Percentiles rank a stretch among this genome's conserved stretches.
phyloP scores from a whole-genome alignment of 2,888 invertebrate genomes.

The Oligia strigilis region DNA sequence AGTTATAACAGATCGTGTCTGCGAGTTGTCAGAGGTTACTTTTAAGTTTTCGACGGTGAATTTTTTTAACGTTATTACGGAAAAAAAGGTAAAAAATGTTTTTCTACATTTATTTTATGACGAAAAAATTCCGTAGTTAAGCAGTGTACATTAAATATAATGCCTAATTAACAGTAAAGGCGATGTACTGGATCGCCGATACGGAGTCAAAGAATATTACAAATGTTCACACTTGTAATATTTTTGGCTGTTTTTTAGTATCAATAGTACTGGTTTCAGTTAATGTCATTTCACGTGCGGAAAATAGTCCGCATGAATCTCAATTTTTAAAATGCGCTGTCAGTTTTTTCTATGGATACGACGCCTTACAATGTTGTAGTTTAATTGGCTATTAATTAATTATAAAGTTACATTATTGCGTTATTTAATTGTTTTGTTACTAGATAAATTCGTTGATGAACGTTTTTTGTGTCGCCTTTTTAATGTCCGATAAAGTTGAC shows the following conservation, averaged over 20 bases:
- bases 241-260: constrained; percentile 76
- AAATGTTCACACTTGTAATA: constrained; percentile 66
- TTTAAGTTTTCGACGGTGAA: constrained; percentile 86
- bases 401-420: constrained; percentile 77
- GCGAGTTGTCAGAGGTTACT: constrained; percentile 84
- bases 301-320: constrained; percentile 55
- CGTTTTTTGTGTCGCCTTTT: constrained; percentile 61
- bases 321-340: constrained; percentile 83
- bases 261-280: constrained; percentile 89
- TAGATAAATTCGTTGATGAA: constrained; percentile 79
- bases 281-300: constrained; percentile 69
- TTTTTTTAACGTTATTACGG: constrained; percentile 84
- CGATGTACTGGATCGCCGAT: constrained; percentile 66
- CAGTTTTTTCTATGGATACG: constrained; percentile 84
- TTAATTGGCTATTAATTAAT: constrained; percentile 83
- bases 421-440: constrained; percentile 82
- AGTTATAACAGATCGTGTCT: constrained; percentile 85
- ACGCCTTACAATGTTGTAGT: constrained; percentile 74
- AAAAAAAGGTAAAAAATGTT: constrained; percentile 78
- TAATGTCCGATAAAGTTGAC: constrained; percentile 50
- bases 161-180: constrained; percentile 82
- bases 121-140: constrained; percentile 87
- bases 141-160: constrained; percentile 87
- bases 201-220: constrained; percentile 63
- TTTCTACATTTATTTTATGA: constrained; percentile 88